Percentiles rank a stretch among this genome's conserved stretches.
Evolutionary conservation across 2,797 vertebrate genomes (phyloP).

Genomic region (Spinibarbus caldwelli): DNA sequence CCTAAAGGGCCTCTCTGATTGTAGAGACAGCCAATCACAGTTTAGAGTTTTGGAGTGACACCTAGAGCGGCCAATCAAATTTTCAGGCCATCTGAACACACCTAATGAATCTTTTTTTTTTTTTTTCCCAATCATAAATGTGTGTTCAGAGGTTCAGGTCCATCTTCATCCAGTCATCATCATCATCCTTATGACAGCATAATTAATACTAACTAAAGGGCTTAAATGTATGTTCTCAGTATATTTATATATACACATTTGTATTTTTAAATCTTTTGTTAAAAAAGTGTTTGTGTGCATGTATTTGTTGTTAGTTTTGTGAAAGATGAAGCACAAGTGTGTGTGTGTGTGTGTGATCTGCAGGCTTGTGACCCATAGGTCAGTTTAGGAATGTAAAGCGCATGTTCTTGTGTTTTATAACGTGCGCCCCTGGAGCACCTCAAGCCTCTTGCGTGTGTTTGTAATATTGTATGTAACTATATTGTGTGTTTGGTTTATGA

Average conservation of each 20-base stretch:
- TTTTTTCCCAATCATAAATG: background rate
- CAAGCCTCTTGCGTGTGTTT: background rate
- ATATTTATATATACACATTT: background rate
- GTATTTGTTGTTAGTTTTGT: background rate
- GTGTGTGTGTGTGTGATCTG: background rate
- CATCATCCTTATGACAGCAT: conserved; percentile 10
- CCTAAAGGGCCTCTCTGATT: background rate
- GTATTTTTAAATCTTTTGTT: background rate
- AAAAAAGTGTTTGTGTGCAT: background rate
- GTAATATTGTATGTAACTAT: background rate
- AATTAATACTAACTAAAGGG: conserved; percentile 31
- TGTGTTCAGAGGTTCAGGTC: background rate
- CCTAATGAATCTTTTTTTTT: background rate
- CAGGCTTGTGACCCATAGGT: background rate
- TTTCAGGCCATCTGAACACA: background rate
- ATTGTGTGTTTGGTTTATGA: background rate
- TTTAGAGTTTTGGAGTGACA: background rate
- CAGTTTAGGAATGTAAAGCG: background rate
- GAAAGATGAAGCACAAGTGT: conserved; percentile 4
- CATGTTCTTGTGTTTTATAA: background rate
- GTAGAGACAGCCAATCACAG: conserved; percentile 6
- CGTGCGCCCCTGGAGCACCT: conserved; percentile 24
- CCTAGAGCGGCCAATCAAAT: background rate
- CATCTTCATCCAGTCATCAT: background rate
- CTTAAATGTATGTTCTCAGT: conserved; percentile 3